Base-by-base conservation (phyloP, 2,888 invertebrate species). In the Mythimna ferrago region DNA sequence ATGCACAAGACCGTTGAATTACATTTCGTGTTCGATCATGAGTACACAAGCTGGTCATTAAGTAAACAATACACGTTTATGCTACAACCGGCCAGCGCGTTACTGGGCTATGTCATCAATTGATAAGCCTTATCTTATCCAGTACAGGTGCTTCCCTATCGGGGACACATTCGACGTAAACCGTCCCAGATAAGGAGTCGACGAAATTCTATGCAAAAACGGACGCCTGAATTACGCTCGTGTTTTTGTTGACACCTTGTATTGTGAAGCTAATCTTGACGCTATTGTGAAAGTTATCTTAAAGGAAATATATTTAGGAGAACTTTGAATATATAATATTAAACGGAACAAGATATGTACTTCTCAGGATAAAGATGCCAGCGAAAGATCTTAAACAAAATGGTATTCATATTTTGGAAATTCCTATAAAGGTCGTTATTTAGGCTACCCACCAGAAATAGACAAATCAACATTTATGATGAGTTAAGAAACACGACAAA, bases 121-220 rank as follows among this genome's bases (percentile, higher is more conserved):
- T 85, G 91, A 91, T 91, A 91, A 87, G 73, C 66, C 64, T 87
- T 93, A 94, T 94, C 94, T 92, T 81, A 93, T 91, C 91, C 85
- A 73, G 78, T 81, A 86, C 88, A 91, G 92, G 91, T 92, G 90
- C 89, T 91, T 87, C 89, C 90, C 88, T 89, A 90, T 89, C 86
- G 80, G 80, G 76, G 80, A 87, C 78, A 81, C 78, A 88, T 88
- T 89, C 83, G 86, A 84, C 78, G 87, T 76, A 73, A 76, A 68
- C 72, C 61, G 62, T 63, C 56, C n/a, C 35, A 70, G 87, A 87
- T 81, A 85, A 75, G 72, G 60, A 68, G 51, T 74, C 82, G 73
- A 73, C 82, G 75, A 73, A 67, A 67, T 74, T 61, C 54, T 76
- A 77, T 66, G 78, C 83, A 78, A 82, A 84, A 83, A 80, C 76